Evolutionary conservation across 1,140 invertebrate species (phyloP).

Genomic region (Drosophila sulfurigaster): DNA sequence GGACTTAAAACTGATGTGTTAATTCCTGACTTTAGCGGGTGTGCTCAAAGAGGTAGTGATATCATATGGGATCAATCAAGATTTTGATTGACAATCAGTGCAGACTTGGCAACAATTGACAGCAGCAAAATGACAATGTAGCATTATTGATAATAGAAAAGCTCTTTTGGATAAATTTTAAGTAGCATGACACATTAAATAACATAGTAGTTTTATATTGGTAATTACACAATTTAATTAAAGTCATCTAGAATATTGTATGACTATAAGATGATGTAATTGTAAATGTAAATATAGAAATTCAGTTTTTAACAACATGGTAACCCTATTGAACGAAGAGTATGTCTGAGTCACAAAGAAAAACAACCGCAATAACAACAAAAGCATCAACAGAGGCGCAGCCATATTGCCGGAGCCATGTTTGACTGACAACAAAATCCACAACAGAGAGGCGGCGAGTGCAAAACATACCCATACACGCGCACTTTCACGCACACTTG

Average conservation of each 20-base stretch:
- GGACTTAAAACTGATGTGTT: conserved; percentile 43
- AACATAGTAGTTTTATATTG: not conserved
- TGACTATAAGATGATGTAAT: too few species aligned
- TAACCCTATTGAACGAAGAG: conserved; percentile 53
- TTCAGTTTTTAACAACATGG: conserved; percentile 39
- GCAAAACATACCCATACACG: conserved; percentile 66
- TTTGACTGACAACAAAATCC: conserved; percentile 65
- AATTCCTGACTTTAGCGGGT: conserved; percentile 16
- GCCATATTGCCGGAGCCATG: conserved; percentile 75
- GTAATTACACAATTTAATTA: too few species aligned
- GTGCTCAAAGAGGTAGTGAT: conserved; percentile 16
- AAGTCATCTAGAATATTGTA: too few species aligned
- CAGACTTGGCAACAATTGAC: conserved; percentile 20
- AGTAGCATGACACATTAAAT: conserved; percentile 10
- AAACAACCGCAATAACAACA: conserved; percentile 44
- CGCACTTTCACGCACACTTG: conserved; percentile 40
- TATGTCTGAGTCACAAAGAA: conserved; percentile 62
- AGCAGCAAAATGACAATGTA: conserved; percentile 3
- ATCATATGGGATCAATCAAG: conserved; percentile 61
- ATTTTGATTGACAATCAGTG: conserved; percentile 49
- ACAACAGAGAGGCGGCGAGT: conserved; percentile 64
- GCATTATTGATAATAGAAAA: conserved; percentile 10
- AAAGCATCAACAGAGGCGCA: conserved; percentile 34
- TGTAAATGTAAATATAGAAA: not conserved
- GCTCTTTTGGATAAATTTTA: too few species aligned